Conservation (phyloP, 2,797 vertebrate species). For the Potorous gilbertii region DNA sequence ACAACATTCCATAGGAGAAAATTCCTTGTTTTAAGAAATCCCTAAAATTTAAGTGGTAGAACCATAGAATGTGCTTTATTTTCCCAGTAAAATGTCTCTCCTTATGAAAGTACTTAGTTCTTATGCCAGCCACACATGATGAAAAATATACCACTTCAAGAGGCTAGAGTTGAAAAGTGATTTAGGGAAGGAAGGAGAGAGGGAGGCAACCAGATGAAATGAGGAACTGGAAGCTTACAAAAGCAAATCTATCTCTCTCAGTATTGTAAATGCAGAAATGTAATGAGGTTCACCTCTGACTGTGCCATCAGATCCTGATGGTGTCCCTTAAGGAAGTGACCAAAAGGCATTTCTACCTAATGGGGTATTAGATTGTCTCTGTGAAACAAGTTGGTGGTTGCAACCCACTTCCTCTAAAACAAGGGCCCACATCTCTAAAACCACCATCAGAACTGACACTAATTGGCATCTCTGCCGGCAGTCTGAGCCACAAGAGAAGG, state of each 20-base stretch:
- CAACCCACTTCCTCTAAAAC: slow-evolving; percentile 76
- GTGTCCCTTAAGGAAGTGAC: slow-evolving; percentile 77
- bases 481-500: slow-evolving; percentile 27
- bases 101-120: slow-evolving; percentile 33
- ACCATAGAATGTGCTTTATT: background rate
- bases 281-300: slow-evolving; percentile 71
- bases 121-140: slow-evolving; percentile 34
- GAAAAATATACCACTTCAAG: slow-evolving; percentile 29
- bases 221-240: slow-evolving; percentile 36
- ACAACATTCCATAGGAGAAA: slow-evolving; percentile 41
- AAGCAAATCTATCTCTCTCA: slow-evolving; percentile 60
- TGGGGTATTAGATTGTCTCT: slow-evolving; percentile 76
- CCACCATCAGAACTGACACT: slow-evolving; percentile 71
- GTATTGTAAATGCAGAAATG: slow-evolving; percentile 69
- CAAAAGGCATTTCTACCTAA: slow-evolving; percentile 80
- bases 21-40: slow-evolving; percentile 24
- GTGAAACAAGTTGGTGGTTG: slow-evolving; percentile 76
- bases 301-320: slow-evolving; percentile 68
- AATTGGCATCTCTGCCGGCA: slow-evolving; percentile 67
- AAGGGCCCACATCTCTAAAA: slow-evolving; percentile 64
- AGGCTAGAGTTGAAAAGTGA: background rate
- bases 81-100: background rate
- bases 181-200: slow-evolving; percentile 23
- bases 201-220: slow-evolving; percentile 30
- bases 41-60: slow-evolving; percentile 32